These are phyloP conservation scores for Autographa gamma DNA, from an alignment of 2,888 invertebrate species.

Conservation along the genomic window DNA sequence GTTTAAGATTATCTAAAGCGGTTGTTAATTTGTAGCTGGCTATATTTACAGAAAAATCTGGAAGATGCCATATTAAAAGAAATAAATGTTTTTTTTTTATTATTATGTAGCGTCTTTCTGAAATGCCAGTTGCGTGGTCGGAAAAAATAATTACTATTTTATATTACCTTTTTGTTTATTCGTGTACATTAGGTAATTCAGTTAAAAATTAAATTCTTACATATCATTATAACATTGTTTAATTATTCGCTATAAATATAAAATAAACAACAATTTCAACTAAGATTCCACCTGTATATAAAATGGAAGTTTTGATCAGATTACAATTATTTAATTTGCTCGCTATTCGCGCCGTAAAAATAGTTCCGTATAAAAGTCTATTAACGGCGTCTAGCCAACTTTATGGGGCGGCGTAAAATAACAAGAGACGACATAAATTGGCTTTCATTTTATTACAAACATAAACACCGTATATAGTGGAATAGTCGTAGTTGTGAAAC, in stretches of 20 bases:
- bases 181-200: not conserved
- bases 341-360: not conserved
- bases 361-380: slow-evolving; percentile 6
- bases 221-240: not conserved
- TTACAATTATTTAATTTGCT: not conserved
- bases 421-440: slow-evolving; percentile 32
- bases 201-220: too few species aligned
- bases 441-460: slow-evolving; percentile 40
- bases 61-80: not conserved
- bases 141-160: not conserved
- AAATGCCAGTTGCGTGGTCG: not conserved
- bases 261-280: not conserved
- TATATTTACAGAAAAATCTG: not conserved
- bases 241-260: not conserved
- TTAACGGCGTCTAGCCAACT: slow-evolving; percentile 7
- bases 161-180: not conserved
- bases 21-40: not conserved
- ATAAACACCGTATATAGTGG: slow-evolving; percentile 40
- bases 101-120: not conserved
- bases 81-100: not conserved
- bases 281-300: not conserved
- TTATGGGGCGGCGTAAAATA: slow-evolving; percentile 19
- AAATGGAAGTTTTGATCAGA: not conserved
- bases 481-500: slow-evolving; percentile 30
- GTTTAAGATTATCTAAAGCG: not conserved